These are phyloP conservation scores for Choristoneura rosaceana DNA, from an alignment of 2,888 invertebrate genomes.

Conservation along the genomic window DNA sequence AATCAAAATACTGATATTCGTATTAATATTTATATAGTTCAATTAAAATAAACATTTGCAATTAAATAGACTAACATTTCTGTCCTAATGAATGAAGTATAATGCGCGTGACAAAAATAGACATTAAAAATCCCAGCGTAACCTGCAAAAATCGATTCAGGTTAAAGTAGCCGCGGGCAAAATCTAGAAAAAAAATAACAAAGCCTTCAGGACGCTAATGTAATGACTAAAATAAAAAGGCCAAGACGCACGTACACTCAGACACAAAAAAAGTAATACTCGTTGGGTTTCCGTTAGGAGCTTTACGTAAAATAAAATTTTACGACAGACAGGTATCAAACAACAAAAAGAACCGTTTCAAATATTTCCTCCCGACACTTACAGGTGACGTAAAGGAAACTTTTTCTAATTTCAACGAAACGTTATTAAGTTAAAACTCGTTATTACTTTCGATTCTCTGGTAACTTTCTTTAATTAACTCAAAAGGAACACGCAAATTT, in stretches of 20 bases:
- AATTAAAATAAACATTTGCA: too few relatives aligned
- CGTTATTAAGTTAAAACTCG: conserved; percentile 44
- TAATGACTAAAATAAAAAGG: conserved; percentile 31
- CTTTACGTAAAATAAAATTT: conserved; percentile 34
- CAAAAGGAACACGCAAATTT: conserved; percentile 32
- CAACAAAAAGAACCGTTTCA: conserved; percentile 40
- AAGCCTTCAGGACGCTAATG: conserved; percentile 24
- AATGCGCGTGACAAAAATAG: not conserved
- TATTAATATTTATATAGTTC: too few relatives aligned
- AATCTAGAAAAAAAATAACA: conserved; percentile 6
- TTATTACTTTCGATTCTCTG: conserved; percentile 36
- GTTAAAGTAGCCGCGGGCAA: not conserved
- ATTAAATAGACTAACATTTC: not conserved
- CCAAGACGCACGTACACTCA: conserved; percentile 17
- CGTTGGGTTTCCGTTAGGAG: conserved; percentile 19
- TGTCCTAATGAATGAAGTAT: not conserved
- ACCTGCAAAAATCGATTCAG: conserved; percentile 1
- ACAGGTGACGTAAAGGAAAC: conserved; percentile 48
- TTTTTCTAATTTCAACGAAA: conserved; percentile 51
- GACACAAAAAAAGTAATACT: conserved; percentile 31
- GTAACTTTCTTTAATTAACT: conserved; percentile 36
- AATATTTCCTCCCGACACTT: conserved; percentile 48
- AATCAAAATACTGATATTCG: too few relatives aligned
- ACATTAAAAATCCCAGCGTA: not conserved
- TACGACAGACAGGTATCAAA: conserved; percentile 46